Base-by-base conservation (phyloP, 2,888 invertebrate genomes). In the Brachyopa scutellaris region DNA sequence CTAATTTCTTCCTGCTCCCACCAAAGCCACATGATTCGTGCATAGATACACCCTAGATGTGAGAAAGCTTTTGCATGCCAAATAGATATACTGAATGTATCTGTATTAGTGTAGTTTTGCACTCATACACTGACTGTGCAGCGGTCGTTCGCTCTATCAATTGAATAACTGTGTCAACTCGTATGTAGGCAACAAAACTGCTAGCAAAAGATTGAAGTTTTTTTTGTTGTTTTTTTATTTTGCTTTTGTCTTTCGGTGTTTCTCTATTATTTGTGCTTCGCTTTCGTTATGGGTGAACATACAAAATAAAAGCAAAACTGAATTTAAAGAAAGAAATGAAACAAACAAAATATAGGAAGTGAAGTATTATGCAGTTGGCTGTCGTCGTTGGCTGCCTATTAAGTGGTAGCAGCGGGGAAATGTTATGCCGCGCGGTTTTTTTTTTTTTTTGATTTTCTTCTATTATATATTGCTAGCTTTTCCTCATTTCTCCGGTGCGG, bases 131-230 rank as follows among this genome's bases (percentile, higher is more conserved):
- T 66, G 53, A 49, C 36, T 8, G 13, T 9, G 8, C n/a, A 23
- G 82, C 83, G 83, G 83, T 83, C 83, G 78, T 78, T 78, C 77
- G 66, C 83, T 83, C 73, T 73, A 78, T 78, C 83, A 78, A 83
- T 83, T 83, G 73, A 83, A 73, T 83, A 83, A 83, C 83, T 83
- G 83, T 83, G 83, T 83, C 83, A 83, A 83, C 78, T 82, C 72
- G 72, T 78, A 42, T 42, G 62, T 23, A 47, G 45, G 19, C 49
- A 67, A 53, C 61, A 51, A 62, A 62, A 69, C 40, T 55, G 47
- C 61, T 31, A 47, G 62, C 69, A 38, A 66, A 59, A 53, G 64
- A 76, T 64, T 64, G 66, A 66, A 33, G 1, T 33, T 59, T 49
- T 64, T 64, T 53, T 59, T 36, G 59, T 31, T 42, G 59, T 69